Percentiles rank a stretch among this genome's conserved stretches.
phyloP scores from a whole-genome alignment of 1,140 invertebrate species.

The Medauroidea extradentata region DNA sequence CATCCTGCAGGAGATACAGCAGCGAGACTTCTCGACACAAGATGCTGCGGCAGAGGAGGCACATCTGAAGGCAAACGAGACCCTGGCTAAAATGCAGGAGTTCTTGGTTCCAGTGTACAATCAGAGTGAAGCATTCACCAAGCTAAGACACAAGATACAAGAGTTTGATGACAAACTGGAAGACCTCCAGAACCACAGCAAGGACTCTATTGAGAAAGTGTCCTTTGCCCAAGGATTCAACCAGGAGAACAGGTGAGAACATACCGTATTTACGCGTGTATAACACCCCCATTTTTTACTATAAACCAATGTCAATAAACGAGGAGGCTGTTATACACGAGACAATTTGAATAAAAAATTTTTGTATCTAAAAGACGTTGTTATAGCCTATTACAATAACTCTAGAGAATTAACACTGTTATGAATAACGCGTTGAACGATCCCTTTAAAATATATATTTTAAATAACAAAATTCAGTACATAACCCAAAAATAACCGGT shows the following conservation, averaged over 20 bases:
- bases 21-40: constrained; percentile 50
- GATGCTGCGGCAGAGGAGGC: constrained; percentile 51
- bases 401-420: no score
- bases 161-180: constrained; percentile 62
- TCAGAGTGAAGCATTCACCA: constrained; percentile 50
- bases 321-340: no score
- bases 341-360: no score
- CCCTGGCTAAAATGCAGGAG: constrained; percentile 61
- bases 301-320: no score
- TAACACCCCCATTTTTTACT: no score
- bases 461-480: no score
- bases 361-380: no score
- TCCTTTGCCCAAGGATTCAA: constrained; percentile 59
- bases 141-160: constrained; percentile 52
- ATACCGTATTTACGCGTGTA: no score
- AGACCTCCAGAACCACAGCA: constrained; percentile 65
- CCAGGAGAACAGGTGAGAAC: constrained; percentile 43
- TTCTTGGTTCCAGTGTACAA: constrained; percentile 63
- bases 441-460: no score
- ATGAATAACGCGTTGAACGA: no score
- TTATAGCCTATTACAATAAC: no score
- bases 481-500: no score
- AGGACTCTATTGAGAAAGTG: constrained; percentile 55
- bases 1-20: constrained; percentile 62
- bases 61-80: constrained; percentile 54